phyloP scores from a whole-genome alignment of 2,797 vertebrate species.

The Staurois parvus region DNA sequence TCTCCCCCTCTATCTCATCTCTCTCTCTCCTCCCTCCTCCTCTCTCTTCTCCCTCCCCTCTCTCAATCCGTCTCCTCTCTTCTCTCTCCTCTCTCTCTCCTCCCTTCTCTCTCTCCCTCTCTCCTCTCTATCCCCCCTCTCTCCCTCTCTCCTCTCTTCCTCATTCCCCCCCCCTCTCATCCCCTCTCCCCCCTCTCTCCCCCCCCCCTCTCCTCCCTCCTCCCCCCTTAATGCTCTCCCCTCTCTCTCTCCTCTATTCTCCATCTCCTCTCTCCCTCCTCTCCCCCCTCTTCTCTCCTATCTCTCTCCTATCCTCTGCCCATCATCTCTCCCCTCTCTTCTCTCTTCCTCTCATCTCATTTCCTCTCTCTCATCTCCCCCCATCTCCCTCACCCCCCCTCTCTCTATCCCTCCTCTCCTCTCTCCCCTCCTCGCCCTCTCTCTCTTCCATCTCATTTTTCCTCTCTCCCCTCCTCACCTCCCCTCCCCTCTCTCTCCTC shows the following conservation, averaged over 20 bases:
- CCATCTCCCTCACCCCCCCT: neutral
- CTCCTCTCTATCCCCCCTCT: neutral
- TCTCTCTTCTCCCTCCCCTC: neutral
- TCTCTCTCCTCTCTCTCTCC: no score
- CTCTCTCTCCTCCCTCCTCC: neutral
- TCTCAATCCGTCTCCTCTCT: no score
- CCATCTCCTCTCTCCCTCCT: no score
- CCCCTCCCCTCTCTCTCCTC: neutral
- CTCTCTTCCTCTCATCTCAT: neutral
- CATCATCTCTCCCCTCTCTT: no score
- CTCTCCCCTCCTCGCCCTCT: neutral
- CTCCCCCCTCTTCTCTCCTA: neutral
- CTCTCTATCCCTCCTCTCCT: neutral
- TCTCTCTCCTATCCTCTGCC: neutral
- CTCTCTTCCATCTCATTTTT: neutral
- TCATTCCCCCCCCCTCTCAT: neutral
- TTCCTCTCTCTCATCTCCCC: neutral
- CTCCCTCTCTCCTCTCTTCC: no score
- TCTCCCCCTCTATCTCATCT: neutral
- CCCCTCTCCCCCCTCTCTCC: neutral
- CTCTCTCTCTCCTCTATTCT: neutral
- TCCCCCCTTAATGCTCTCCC: neutral
- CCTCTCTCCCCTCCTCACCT: neutral
- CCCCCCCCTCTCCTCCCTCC: neutral
- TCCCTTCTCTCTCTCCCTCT: neutral